Evolutionary conservation across 2,113 vertebrate genomes (phyloP).

Genomic region (Aspiorhynchus laticeps): DNA sequence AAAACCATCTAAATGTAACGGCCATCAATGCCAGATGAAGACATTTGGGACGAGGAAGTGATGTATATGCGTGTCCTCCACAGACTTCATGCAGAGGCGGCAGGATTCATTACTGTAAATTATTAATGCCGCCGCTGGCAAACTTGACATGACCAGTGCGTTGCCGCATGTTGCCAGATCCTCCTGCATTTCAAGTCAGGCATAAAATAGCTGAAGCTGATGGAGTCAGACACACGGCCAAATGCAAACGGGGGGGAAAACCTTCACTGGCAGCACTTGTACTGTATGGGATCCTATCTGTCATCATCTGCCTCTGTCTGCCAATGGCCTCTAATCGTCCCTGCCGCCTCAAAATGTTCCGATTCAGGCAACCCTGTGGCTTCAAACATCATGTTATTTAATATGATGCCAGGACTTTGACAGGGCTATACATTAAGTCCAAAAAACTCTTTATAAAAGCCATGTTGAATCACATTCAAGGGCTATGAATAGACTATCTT

Average conservation of each 20-base stretch:
- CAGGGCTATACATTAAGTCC: slow-evolving; percentile 52
- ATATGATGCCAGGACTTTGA: slow-evolving; percentile 51
- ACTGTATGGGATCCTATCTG: slow-evolving; percentile 63
- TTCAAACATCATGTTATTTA: slow-evolving; percentile 59
- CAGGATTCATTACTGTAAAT: slow-evolving; percentile 44
- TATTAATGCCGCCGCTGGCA: slow-evolving; percentile 40
- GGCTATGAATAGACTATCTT: slow-evolving; percentile 8
- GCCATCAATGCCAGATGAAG: slow-evolving; percentile 27
- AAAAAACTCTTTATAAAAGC: slow-evolving; percentile 52
- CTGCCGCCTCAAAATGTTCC: slow-evolving; percentile 49
- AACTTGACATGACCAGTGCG: slow-evolving; percentile 28
- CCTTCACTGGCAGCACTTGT: slow-evolving; percentile 53
- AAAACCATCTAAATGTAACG: slow-evolving; percentile 29
- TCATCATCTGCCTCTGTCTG: slow-evolving; percentile 61
- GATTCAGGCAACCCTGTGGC: slow-evolving; percentile 49
- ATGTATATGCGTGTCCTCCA: slow-evolving; percentile 36
- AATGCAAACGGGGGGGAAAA: slow-evolving; percentile 44
- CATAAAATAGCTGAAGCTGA: slow-evolving; percentile 56
- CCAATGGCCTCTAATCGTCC: slow-evolving; percentile 66
- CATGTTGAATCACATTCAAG: slow-evolving; percentile 37
- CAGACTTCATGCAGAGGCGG: slow-evolving; percentile 14
- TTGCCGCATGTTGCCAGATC: slow-evolving; percentile 37
- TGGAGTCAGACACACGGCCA: slow-evolving; percentile 45
- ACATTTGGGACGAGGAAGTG: slow-evolving; percentile 30
- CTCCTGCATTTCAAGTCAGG: slow-evolving; percentile 55